Evolutionary conservation across 2,797 vertebrate species (phyloP).

Genomic region (Oreochromis mossambicus): DNA sequence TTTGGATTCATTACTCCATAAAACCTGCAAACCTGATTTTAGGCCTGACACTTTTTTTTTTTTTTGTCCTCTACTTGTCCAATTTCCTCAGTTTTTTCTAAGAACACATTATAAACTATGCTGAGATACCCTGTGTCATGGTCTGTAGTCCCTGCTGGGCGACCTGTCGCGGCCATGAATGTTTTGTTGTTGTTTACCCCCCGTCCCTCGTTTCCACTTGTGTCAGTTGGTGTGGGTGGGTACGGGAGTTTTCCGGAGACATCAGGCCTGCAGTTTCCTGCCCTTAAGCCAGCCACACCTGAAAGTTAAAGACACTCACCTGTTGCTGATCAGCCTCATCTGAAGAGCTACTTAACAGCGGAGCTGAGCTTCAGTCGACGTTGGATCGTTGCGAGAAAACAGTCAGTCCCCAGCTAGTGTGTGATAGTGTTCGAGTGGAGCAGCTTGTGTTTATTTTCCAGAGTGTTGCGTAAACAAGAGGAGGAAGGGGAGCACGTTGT

Average conservation of each 20-base stretch:
- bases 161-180: neutral
- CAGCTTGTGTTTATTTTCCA: neutral
- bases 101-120: neutral
- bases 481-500: neutral
- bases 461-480: neutral
- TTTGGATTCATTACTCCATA: neutral
- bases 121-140: neutral
- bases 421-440: neutral
- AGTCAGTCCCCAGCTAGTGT: neutral
- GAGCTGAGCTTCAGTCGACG: neutral
- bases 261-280: neutral
- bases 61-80: neutral
- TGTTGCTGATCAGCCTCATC: neutral
- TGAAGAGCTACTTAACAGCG: neutral
- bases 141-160: neutral
- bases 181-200: no score
- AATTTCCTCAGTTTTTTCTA: neutral
- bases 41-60: neutral
- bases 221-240: neutral
- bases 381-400: neutral
- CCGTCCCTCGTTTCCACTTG: neutral
- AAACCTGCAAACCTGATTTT: neutral
- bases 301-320: neutral
- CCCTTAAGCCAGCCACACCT: neutral
- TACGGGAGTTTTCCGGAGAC: neutral